A percentile compares a stretch with the other conserved stretches of the same genome.
phyloP scores from a whole-genome alignment of 2,888 invertebrate genomes.

The Volucella bombylans region DNA sequence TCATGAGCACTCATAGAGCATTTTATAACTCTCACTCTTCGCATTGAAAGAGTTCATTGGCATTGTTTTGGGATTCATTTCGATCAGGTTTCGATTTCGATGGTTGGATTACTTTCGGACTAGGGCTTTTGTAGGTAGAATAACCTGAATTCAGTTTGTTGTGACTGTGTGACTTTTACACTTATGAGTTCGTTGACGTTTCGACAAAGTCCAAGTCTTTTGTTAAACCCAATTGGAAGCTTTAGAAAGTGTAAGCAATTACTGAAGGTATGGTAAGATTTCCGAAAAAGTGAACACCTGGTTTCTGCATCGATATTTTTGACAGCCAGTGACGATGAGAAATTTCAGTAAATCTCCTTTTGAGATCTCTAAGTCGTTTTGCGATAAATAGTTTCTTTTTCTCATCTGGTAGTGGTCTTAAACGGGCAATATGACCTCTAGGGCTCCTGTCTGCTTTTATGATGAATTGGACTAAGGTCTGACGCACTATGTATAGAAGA shows the following conservation, averaged over 20 bases:
- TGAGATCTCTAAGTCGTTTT: too few species aligned
- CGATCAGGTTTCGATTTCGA: constrained; percentile 42
- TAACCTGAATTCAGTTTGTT: constrained; percentile 43
- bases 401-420: too few species aligned
- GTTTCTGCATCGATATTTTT: too few species aligned
- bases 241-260: constrained; percentile 51
- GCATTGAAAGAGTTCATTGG: constrained; percentile 58
- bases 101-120: constrained; percentile 35
- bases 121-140: not conserved
- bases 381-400: too few species aligned
- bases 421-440: too few species aligned
- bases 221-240: constrained; percentile 22
- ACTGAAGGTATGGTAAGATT: constrained; percentile 1
- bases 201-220: constrained; percentile 2
- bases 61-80: constrained; percentile 32
- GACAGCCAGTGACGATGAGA: too few species aligned
- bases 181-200: constrained; percentile 54
- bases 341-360: too few species aligned
- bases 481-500: too few species aligned
- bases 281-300: constrained; percentile 6
- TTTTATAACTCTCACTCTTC: constrained; percentile 69
- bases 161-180: not conserved
- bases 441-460: too few species aligned
- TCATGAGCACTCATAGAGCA: not conserved
- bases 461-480: too few species aligned